Percentiles rank a stretch among this genome's conserved stretches.
Evolutionary conservation across 2,888 invertebrate genomes (phyloP).

Genomic region (Meteorus cinctellus): DNA sequence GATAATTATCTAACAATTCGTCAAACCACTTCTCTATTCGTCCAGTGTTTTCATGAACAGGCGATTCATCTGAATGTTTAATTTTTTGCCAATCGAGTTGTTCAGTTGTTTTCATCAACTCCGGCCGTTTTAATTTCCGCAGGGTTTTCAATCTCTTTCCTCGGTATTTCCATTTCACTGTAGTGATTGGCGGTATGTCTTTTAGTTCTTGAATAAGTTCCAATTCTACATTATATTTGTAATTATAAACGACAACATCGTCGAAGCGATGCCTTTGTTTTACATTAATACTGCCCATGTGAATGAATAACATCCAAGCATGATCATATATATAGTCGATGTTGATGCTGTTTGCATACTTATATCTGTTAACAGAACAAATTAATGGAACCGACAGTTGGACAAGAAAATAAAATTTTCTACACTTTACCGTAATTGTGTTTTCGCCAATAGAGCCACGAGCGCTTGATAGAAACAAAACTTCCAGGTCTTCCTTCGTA

Average conservation of each 20-base stretch:
- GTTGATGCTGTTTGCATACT: conserved; percentile 63
- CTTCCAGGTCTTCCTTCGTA: conserved; percentile 66
- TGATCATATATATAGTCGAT: conserved; percentile 68
- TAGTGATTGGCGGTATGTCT: conserved; percentile 47
- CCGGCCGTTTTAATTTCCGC: conserved; percentile 51
- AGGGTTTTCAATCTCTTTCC: conserved; percentile 53
- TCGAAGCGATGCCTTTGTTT: conserved; percentile 60
- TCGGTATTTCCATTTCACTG: conserved; percentile 50
- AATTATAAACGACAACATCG: conserved; percentile 67
- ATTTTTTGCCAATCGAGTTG: conserved; percentile 59
- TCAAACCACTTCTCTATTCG: conserved; percentile 63
- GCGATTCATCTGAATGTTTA: conserved; percentile 38
- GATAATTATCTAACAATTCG: conserved; percentile 53
- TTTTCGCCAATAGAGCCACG: conserved; percentile 65
- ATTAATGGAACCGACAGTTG: background rate
- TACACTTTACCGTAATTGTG: conserved; percentile 63
- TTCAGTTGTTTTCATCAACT: conserved; percentile 56
- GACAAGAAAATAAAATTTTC: background rate
- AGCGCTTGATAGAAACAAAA: conserved; percentile 67
- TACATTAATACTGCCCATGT: conserved; percentile 63
- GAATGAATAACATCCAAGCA: conserved; percentile 65
- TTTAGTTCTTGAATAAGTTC: conserved; percentile 60
- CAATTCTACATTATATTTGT: conserved; percentile 66
- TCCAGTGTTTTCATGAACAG: conserved; percentile 53
- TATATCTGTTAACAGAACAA: conserved; percentile 57